Evolutionary conservation across 2,797 vertebrate genomes (phyloP), one percentile per base, ranked within the genome.

Genomic region (Muscicapa comitata): DNA sequence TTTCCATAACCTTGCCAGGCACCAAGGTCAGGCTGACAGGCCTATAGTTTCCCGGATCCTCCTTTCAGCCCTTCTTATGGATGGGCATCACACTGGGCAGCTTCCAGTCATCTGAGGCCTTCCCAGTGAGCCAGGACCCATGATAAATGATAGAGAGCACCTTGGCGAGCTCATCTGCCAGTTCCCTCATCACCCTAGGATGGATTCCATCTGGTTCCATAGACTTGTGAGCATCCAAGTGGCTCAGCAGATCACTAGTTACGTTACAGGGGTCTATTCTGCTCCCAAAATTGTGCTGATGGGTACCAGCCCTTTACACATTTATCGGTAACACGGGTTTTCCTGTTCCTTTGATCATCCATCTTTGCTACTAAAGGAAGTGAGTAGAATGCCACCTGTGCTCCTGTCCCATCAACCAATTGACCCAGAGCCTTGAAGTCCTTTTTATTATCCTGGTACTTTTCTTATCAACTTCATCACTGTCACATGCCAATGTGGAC

Each of bases 91-190:
- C 8, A 23, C n/a, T 43, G 28, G 18, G 28, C 38, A 76, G 24
- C 33, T 53, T 53, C 38, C 20, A 59, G 38, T 37, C 47, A 24
- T 59, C 54, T 59, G 33, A 4, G 29, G 38, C 13, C 7, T 33
- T 38, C 4, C 9, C 7, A 2, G 23, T 59, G 19, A 45, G 13
- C 16, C n/a, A 45, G 24, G 5, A 59, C 19, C 1, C 0, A 38
- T 38, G n/a, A 38, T 38, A 38, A 76, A 45, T 33, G 9, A 53
- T 53, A 54, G 13, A 68, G 19, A 59, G 13, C 0, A 0, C 3
- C 53, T 75, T 58, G 38, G 13, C 2, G 1, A 61, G 28, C 13
- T 53, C 38, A 53, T 76, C 53, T 33, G 28, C 19, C 19, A 25
- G 13, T 5, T 76, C 15, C 24, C 38, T 45, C 19, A 53, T 53